Base-by-base conservation (phyloP, 2,113 vertebrate genomes). In the Acrocephalus kingi region DNA sequence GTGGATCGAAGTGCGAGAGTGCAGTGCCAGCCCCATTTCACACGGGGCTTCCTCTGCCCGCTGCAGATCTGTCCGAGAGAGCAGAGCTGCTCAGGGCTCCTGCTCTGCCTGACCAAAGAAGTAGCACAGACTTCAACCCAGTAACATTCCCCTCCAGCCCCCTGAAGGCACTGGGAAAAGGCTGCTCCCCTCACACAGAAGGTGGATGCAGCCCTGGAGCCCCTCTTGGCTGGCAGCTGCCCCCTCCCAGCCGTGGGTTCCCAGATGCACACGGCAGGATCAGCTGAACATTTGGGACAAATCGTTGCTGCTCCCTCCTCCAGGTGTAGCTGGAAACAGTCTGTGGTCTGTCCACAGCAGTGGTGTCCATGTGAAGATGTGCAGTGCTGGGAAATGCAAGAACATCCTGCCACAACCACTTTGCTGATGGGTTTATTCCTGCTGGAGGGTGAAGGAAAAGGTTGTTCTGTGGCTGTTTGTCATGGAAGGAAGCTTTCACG, bases 61-160 rank as follows among this genome's bases (percentile, higher is more conserved):
- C 83, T 43, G 69, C 62, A 21, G 43, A 84, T 76, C 74, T 91
- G 82, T 86, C 79, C 4, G 12, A 75, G 92, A 85, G 87, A 90
- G 95, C 92, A 83, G 91, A 90, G 95, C 95, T 96, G 71, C 89
- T 86, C 84, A 23, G 6, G 30, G 41, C 71, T 88, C 90, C 56
- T 56, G 86, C 94, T 97, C 95, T 96, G 86, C 94, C 96, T 97
- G 96, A 94, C 96, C 97, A 97, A 98, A 98, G 96, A 97, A 96
- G 94, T 64, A 97, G 87, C 72, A 82, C 62, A 74, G 93, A 71
- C 85, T 93, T 48, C 43, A 87, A 31, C 61, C 68, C 45, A 2
- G 3, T 13, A 4, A 28, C 56, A 22, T n/a, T 45, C 56, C 72
- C 23, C n/a, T 62, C n/a, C 3, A 3, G 56, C 59, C 76, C 73